These are phyloP conservation scores for Hylaeus volcanicus DNA, from an alignment of 1,140 invertebrate species.

Conservation along the genomic window DNA sequence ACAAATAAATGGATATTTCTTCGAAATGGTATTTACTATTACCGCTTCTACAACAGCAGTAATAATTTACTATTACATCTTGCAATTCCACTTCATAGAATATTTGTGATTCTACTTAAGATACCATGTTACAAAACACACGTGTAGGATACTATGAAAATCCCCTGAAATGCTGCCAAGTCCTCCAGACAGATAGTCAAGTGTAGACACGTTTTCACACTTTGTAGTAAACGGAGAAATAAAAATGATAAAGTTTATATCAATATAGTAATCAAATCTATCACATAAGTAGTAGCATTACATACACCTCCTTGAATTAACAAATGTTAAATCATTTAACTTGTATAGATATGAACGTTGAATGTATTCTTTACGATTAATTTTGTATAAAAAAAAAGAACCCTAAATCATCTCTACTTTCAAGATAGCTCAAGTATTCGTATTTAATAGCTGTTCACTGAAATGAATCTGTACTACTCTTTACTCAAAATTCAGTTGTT, in stretches of 20 bases:
- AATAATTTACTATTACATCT: conserved; percentile 40
- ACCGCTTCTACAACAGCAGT: conserved; percentile 12
- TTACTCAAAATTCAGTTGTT: not conserved
- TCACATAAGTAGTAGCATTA: conserved; percentile 40
- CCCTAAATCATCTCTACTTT: not conserved
- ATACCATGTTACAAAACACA: conserved; percentile 50
- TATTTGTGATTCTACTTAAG: conserved; percentile 35
- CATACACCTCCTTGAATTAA: conserved; percentile 31
- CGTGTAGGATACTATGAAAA: conserved; percentile 39
- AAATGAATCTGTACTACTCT: conserved; percentile 7
- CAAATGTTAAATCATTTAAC: conserved; percentile 25
- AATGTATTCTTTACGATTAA: conserved; percentile 1
- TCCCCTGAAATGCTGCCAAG: conserved; percentile 39
- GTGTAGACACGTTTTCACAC: conserved; percentile 33
- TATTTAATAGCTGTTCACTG: not conserved
- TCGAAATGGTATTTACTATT: conserved; percentile 41
- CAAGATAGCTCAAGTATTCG: not conserved
- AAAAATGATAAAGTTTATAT: conserved; percentile 32
- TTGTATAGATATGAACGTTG: conserved; percentile 24
- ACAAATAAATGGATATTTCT: conserved; percentile 52
- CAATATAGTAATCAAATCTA: conserved; percentile 31
- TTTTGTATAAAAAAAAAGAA: conserved; percentile 18
- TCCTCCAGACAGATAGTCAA: conserved; percentile 43
- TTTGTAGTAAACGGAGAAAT: conserved; percentile 23
- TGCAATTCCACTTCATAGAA: conserved; percentile 40